A percentile compares a stretch with the other conserved stretches of the same genome.
Evolutionary conservation across 2,797 vertebrate species (phyloP).

Genomic region (Alcedo atthis): DNA sequence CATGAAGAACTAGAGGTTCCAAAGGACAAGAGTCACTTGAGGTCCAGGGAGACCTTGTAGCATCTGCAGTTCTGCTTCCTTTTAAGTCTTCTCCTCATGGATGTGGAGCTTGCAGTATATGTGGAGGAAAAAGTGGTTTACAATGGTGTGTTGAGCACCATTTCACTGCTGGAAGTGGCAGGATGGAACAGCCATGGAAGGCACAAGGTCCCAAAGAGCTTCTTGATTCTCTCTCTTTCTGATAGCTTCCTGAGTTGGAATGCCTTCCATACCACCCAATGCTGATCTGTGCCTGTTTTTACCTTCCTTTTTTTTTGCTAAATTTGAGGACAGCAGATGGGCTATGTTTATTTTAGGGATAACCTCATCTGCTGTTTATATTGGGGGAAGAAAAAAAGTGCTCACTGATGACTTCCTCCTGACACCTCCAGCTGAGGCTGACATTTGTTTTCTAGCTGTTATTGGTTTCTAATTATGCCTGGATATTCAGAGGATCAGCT

Average conservation of each 20-base stretch:
- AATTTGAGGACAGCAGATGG: slow-evolving; percentile 41
- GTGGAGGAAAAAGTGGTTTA: not conserved
- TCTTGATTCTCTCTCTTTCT: not conserved
- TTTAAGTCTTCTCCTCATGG: not conserved
- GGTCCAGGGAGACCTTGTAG: not conserved
- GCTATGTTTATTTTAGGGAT: slow-evolving; percentile 52
- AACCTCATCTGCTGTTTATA: slow-evolving; percentile 53
- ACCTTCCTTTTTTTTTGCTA: not conserved
- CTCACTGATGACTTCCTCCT: slow-evolving; percentile 43
- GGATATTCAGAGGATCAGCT: slow-evolving; percentile 47
- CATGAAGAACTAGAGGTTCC: accelerated
- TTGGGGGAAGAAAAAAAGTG: not conserved
- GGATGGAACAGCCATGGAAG: not conserved
- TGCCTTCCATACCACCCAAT: not conserved
- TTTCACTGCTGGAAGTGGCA: not conserved
- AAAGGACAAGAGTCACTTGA: not conserved
- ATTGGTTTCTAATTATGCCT: slow-evolving; percentile 53
- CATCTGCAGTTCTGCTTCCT: not conserved
- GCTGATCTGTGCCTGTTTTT: not conserved
- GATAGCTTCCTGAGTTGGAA: not conserved
- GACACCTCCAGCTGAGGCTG: slow-evolving; percentile 63
- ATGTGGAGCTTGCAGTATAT: not conserved
- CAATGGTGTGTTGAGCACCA: accelerated
- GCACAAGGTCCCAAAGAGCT: not conserved
- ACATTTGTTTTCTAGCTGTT: slow-evolving; percentile 53